Evolutionary conservation across 1,140 invertebrate genomes (phyloP).

Genomic region (Diorhabda carinulata): DNA sequence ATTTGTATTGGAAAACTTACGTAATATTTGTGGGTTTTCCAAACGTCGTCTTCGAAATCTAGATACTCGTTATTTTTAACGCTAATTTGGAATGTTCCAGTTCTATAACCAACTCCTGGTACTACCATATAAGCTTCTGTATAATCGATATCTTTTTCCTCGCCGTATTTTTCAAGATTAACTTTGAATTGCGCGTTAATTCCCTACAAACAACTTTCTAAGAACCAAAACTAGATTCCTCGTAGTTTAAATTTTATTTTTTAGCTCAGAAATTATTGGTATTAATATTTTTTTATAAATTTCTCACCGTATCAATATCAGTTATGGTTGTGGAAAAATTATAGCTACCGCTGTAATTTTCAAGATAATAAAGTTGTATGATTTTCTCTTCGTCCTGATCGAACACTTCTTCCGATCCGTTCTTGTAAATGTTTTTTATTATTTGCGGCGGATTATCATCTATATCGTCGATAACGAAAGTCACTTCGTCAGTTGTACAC

Average conservation of each 20-base stretch:
- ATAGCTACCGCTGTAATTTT: constrained; percentile 26
- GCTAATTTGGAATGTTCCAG: constrained; percentile 52
- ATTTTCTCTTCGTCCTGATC: constrained; percentile 45
- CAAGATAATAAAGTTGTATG: constrained; percentile 21
- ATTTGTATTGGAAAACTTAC: neutral
- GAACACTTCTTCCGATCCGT: constrained; percentile 8
- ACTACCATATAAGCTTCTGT: constrained; percentile 53
- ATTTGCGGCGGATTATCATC: constrained; percentile 53
- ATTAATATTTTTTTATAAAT: neutral
- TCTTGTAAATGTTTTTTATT: neutral
- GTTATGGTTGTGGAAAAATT: constrained; percentile 45
- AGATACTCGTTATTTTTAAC: constrained; percentile 51
- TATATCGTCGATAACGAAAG: constrained; percentile 54
- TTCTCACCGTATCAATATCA: constrained; percentile 55
- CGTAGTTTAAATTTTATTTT: constrained; percentile 8
- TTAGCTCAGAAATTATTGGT: neutral
- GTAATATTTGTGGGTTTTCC: constrained; percentile 31
- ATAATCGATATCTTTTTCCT: constrained; percentile 33
- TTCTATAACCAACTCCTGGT: constrained; percentile 53
- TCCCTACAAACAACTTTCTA: constrained; percentile 46
- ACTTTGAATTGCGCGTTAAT: constrained; percentile 54
- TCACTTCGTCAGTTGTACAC: constrained; percentile 43
- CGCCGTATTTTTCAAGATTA: constrained; percentile 37
- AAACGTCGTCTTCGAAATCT: constrained; percentile 53
- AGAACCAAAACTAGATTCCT: neutral